Base-by-base conservation (phyloP, 2,888 invertebrate species). In the Cryptosula pallasiana region DNA sequence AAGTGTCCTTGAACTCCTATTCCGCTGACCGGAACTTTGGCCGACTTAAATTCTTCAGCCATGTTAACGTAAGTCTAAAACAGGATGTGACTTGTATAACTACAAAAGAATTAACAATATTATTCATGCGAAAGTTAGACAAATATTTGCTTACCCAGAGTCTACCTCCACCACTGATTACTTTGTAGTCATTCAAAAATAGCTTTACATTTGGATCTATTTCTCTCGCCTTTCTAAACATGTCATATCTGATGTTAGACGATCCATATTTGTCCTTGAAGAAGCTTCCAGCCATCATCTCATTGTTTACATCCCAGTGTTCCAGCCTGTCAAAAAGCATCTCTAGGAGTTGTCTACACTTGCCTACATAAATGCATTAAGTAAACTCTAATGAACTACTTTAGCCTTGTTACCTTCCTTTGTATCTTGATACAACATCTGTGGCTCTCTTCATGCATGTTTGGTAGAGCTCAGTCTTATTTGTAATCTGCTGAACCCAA, bases 231-330 rank as follows among this genome's bases (percentile, higher is more conserved):
- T 75, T 73, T 16, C 71, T 55, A n/a, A 78, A 80, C 77, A 79
- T 78, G 58, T 78, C 73, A 73, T 75, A 71, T n/a, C 76, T 77
- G 57, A 77, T 76, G 71, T 76, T 73, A 0, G 75, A 72, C 71
- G 79, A 76, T 0, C 73, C 73, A 0, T 75, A 75, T 5, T 72
- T 73, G 9, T 75, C 69, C 71, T 78, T 78, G 55, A 75, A 80
- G 74, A 75, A 79, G 36, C 78, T 76, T 1, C 78, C 78, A 71
- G 79, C 78, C 3, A 78, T 69, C 54, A 78, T 75, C 69, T 80
- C 80, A 72, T 80, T 80, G 75, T 80, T 78, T 0, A 80, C 79
- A 72, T 80, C 80, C 80, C 79, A 80, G 72, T 79, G 79, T 32
- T 76, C 75, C 34, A 79, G 69, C 32, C 80, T 80, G 73, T n/a